A percentile compares a stretch with the other conserved stretches of the same genome.
phyloP scores from a whole-genome alignment of 1,140 invertebrate genomes.

The Marisa cornuarietis region DNA sequence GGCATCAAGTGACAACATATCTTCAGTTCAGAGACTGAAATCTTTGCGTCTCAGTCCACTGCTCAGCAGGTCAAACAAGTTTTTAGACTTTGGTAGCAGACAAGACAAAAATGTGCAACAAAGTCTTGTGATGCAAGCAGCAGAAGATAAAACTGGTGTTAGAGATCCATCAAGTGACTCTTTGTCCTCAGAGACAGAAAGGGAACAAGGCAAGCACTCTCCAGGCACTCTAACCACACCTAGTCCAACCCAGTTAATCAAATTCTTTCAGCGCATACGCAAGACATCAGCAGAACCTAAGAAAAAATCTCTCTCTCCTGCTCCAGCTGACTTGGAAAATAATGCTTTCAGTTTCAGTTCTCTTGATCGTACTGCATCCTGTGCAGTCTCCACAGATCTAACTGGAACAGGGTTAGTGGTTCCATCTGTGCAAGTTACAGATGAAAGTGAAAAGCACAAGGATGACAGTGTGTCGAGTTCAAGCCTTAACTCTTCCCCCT shows the following conservation, averaged over 20 bases:
- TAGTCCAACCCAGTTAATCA: conserved; percentile 17
- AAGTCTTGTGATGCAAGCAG: no score
- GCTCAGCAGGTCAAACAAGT: conserved; percentile 9
- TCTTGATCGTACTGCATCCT: neutral
- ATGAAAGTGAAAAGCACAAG: no score
- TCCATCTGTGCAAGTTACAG: no score
- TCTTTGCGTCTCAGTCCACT: conserved; percentile 16
- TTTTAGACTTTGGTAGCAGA: neutral
- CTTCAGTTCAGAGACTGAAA: neutral
- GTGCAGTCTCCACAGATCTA: neutral
- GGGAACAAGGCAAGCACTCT: neutral
- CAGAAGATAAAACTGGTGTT: no score
- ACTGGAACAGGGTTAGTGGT: no score
- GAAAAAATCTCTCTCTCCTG: conserved; percentile 11
- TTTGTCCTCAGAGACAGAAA: no score
- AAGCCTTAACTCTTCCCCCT: no score
- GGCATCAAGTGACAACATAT: neutral
- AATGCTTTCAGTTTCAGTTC: conserved; percentile 1
- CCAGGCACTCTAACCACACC: conserved; percentile 12
- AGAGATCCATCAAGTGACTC: no score
- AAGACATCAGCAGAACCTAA: conserved; percentile 11
- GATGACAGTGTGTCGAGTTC: no score
- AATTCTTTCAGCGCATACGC: conserved; percentile 13
- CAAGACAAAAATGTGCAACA: neutral
- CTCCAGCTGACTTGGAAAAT: neutral